Conservation (phyloP, 2,113 vertebrate species). For the Haplotaxodon microlepis region DNA sequence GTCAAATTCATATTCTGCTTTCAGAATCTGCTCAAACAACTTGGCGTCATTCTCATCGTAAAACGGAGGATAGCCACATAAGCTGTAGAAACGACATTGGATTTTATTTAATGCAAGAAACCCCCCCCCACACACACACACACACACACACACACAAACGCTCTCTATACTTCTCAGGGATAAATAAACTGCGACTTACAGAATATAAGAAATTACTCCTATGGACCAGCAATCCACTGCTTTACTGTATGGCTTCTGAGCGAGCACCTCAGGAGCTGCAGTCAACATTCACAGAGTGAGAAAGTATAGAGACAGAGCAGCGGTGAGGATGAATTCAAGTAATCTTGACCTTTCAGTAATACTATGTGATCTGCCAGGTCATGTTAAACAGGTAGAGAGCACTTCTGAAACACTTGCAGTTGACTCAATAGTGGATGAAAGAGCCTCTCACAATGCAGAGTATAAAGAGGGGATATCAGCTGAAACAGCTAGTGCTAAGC, state of each 20-base stretch:
- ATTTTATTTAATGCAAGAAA: neutral
- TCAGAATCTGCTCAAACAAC: constrained; percentile 96
- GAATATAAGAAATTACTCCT: constrained; percentile 94
- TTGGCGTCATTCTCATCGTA: constrained; percentile 96
- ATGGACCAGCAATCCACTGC: constrained; percentile 99
- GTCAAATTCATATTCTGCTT: constrained; percentile 95
- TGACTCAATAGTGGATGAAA: constrained; percentile 46
- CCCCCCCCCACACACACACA: too few species aligned
- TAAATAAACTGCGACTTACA: constrained; percentile 73
- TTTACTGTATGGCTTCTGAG: constrained; percentile 98
- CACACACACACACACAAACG: too few species aligned
- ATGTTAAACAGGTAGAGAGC: constrained; percentile 43
- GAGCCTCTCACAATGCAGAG: constrained; percentile 34
- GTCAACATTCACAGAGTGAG: neutral
- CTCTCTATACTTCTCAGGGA: neutral
- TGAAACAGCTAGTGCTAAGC: constrained; percentile 4
- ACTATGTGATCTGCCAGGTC: constrained; percentile 16
- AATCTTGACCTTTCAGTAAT: constrained; percentile 38
- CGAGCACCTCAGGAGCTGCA: constrained; percentile 90
- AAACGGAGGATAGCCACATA: constrained; percentile 96
- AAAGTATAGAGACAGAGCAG: neutral
- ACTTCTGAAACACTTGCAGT: constrained; percentile 53
- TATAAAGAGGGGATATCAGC: constrained; percentile 22
- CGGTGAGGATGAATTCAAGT: neutral
- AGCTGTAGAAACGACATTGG: constrained; percentile 59